Base-by-base conservation (phyloP, 2,797 vertebrate genomes). In the Catharus ustulatus region DNA sequence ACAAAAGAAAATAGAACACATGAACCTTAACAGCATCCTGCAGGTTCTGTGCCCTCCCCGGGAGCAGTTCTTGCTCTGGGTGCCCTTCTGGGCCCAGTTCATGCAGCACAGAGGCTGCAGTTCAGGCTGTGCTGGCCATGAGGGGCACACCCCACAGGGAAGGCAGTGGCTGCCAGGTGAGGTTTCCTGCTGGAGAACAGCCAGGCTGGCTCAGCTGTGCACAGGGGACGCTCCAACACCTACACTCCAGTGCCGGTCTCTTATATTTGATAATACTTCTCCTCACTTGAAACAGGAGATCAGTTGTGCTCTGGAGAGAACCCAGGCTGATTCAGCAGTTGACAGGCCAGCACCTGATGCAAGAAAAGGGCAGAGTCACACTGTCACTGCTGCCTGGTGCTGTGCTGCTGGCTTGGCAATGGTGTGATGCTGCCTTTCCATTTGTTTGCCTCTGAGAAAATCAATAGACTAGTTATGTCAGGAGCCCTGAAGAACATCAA, bases 171-270 rank as follows among this genome's bases (percentile, higher is more conserved):
- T 59, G 7, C 69, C 83, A 36, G 32, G 19, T 11, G 68, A 52
- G 55, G 48, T 18, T 83, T 64, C 51, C 57, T 20, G 27, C 14
- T 6, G 57, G 38, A 66, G 36, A 71, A 2, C 1, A 48, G 72
- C 29, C 40, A 63, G 69, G 8, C 40, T 54, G 59, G 42, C 34
- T 38, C 43, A 38, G 49, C 74, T 48, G 42, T 6, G 46, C 29
- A 4, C 11, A 22, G 74, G 45, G 40, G 27, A 46, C 52, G 58
- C 21, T 36, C 57, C 6, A 5, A 7, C 52, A 55, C 13, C 5
- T 2, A 1, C 1, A 0, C 34, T 12, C 24, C 24, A 8, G 2
- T 36, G 43, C 8, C 64, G 38, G 23, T 51, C 43, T 77, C 2
- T 1, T 3, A 0, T 18, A 6, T 29, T 13, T 49, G 52, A 40